Evolutionary conservation across 2,113 vertebrate species (phyloP), one percentile per base, ranked within the genome.

Genomic region (Microtus richardsoni): DNA sequence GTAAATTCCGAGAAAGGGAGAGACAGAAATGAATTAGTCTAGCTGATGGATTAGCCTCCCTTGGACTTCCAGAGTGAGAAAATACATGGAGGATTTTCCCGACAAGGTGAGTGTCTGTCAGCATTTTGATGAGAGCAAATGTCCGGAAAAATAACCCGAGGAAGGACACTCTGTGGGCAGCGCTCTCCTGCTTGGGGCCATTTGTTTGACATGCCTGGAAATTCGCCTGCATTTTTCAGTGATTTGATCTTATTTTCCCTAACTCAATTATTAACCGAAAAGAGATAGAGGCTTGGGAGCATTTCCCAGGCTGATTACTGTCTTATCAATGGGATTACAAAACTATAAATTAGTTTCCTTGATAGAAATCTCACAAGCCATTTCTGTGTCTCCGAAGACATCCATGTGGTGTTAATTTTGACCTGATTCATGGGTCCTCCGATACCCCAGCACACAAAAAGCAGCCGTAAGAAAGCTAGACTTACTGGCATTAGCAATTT

Each of bases 321-420:
- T 24, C 93, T 92, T 70, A 58, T 97, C 92, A 93, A 82, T 89
- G 49, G 95, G 66, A 66, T 97, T 94, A 90, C 93, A 93, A 4
- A 97, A 97, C 73, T 58, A 89, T 87, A 93, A 95, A 94, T 95
- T 94, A 47, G 84, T 88, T 97, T 98, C 97, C 84, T 28, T 97
- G 93, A 91, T 86, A 93, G 93, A 95, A 96, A 96, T 97, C 92
- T 1, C 0, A 88, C 77, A 19, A 75, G 74, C 66, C 96, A 96
- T 87, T 1, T 95, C 58, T 87, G 28, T 88, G 78, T 94, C 54
- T 91, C 90, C 21, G 49, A 66, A 95, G 52, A 71, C 84, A 30
- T 70, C 82, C 95, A 98, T 96, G 92, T 97, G 97, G 96, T 97
- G 88, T 94, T 73, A 88, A 93, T 92, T 97, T 97, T 96, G 86